Evolutionary conservation across 2,113 vertebrate species (phyloP).

Genomic region (Salvelinus namaycush): DNA sequence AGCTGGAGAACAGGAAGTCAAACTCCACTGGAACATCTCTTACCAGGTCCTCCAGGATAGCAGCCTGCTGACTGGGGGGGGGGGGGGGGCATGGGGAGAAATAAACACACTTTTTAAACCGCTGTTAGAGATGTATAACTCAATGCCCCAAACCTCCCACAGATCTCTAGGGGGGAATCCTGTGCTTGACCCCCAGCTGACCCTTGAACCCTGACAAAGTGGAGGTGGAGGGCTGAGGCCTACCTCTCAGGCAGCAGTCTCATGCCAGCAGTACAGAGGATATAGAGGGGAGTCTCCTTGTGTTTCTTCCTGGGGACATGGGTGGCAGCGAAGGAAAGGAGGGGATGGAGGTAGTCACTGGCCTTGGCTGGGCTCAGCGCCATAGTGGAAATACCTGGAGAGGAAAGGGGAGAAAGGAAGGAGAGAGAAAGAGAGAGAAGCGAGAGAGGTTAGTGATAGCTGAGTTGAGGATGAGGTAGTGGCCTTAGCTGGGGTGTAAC

Average conservation of each 20-base stretch:
- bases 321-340: conserved; percentile 87
- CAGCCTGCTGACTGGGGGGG: conserved; percentile 85
- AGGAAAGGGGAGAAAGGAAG: not conserved
- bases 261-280: conserved; percentile 95
- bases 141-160: too few species aligned
- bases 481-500: too few species aligned
- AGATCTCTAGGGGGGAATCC: too few species aligned
- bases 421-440: not conserved
- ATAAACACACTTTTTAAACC: too few species aligned
- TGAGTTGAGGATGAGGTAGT: too few species aligned
- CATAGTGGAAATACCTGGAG: conserved; percentile 78
- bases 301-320: conserved; percentile 89
- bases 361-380: conserved; percentile 84
- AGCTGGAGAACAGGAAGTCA: conserved; percentile 94
- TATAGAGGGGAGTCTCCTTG: conserved; percentile 94
- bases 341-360: conserved; percentile 90
- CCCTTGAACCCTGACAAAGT: too few species aligned
- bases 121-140: too few species aligned
- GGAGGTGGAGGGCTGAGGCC: not conserved
- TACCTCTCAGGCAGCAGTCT: conserved; percentile 89
- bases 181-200: too few species aligned
- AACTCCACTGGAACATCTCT: conserved; percentile 88
- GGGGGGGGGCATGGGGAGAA: not conserved
- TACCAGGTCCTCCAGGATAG: conserved; percentile 90
- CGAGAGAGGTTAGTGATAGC: too few species aligned